phyloP scores from a whole-genome alignment of 2,888 invertebrate genomes.

The Diarsia brunnea region DNA sequence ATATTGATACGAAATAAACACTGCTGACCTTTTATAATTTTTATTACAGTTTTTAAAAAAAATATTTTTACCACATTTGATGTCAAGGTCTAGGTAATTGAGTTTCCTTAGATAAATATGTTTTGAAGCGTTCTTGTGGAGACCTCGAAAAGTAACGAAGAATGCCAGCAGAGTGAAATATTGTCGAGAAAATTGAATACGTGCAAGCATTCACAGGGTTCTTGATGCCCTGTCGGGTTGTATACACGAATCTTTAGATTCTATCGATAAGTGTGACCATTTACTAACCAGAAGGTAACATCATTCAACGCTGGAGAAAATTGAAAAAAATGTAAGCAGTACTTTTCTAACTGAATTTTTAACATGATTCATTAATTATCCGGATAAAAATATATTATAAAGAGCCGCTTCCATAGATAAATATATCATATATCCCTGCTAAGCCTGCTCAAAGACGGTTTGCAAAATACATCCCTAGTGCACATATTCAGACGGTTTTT shows the following conservation, averaged over 20 bases:
- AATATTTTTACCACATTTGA: conserved; percentile 61
- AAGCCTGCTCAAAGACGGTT: not conserved
- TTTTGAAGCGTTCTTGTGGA: conserved; percentile 76
- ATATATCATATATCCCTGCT: not conserved
- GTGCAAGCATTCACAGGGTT: conserved; percentile 84
- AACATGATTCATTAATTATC: not conserved
- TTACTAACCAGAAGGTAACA: conserved; percentile 27
- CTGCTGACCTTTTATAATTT: conserved; percentile 77
- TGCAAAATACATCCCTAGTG: not conserved
- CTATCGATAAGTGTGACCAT: conserved; percentile 47
- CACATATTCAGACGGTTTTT: no score
- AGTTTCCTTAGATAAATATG: conserved; percentile 76
- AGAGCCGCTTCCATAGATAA: not conserved
- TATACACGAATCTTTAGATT: conserved; percentile 52
- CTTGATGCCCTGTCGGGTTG: conserved; percentile 64
- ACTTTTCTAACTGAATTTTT: conserved; percentile 4
- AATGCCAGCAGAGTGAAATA: conserved; percentile 83
- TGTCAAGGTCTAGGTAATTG: conserved; percentile 68
- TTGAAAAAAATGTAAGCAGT: not conserved
- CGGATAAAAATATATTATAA: not conserved
- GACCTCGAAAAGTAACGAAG: conserved; percentile 76
- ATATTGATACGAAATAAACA: conserved; percentile 89
- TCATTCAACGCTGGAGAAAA: not conserved
- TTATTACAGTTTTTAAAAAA: conserved; percentile 15
- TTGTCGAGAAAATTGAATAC: conserved; percentile 87